Evolutionary conservation across 2,888 invertebrate genomes (phyloP), one percentile per base, ranked within the genome.

Genomic region (Platycheirus albimanus): DNA sequence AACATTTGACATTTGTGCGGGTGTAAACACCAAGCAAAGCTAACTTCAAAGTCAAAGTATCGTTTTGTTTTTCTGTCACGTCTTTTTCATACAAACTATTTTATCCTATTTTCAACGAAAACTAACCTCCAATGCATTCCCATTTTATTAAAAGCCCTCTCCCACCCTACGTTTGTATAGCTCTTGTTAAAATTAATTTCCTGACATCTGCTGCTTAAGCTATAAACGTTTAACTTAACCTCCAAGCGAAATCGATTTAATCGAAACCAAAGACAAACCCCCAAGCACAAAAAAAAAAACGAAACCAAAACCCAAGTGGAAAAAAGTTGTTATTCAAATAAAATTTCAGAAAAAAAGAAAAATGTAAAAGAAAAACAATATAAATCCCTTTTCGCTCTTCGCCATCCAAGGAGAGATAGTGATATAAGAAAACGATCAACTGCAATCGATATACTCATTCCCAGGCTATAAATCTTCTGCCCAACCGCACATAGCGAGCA

Each of bases 401-500:
- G 36, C 36, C 19, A 15, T 3, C 30, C n/a, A n/a, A n/a, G 41
- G 38, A 56, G 13, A 49, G 45, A 17, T 30, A 56, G 56, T 41
- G 45, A 58, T 70, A 58, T 56, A 70, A 76, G 70, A 75, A 67
- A 69, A 81, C 81, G 81, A 83, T 83, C 81, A 83, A 83, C 81
- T 83, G 77, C 63, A 71, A 83, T 77, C 77, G 81, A 77, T 77
- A 83, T 63, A 72, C 71, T 47, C 77, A 83, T 63, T 72, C 66
- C 41, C 49, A 72, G 24, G 67, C 61, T 36, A 81, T 81, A 81
- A 76, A 81, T 81, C 80, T 15, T 30, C 30, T 17, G 56, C 36
- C 52, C 24, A 41, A 70, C 70, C 66, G 70, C 70, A 76, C 10
- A 66, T 30, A 64, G 13, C 17, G 2, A 24, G 15, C 10, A 49